Percentiles rank a stretch among this genome's conserved stretches.
Evolutionary conservation across 2,113 vertebrate genomes (phyloP).

Genomic region (Holacanthus passer): DNA sequence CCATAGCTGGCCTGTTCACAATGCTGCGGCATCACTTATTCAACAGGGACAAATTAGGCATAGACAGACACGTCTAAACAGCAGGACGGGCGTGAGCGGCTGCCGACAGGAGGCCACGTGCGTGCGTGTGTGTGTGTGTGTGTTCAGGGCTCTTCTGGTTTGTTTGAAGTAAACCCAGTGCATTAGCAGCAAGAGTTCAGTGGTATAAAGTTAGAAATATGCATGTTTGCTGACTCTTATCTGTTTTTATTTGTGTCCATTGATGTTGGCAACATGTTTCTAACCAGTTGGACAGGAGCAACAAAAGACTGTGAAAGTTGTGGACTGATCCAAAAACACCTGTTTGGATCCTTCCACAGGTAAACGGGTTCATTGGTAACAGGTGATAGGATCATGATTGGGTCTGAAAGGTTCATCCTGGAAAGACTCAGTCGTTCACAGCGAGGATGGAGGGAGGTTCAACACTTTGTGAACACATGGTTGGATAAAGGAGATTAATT

Average conservation of each 20-base stretch:
- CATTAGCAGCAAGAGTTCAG: conserved; percentile 54
- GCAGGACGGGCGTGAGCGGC: conserved; percentile 36
- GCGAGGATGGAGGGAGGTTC: too few relatives aligned
- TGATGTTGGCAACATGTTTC: too few relatives aligned
- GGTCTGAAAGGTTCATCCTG: too few relatives aligned
- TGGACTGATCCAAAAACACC: too few relatives aligned
- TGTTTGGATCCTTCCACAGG: too few relatives aligned
- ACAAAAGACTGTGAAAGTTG: too few relatives aligned
- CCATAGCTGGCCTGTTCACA: conserved; percentile 33
- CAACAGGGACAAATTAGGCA: conserved; percentile 74
- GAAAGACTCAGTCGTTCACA: too few relatives aligned
- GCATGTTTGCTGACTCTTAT: neutral
- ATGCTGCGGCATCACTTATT: conserved; percentile 63
- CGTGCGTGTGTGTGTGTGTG: conserved; percentile 27
- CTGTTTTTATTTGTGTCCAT: conserved; percentile 4
- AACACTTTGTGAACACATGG: too few relatives aligned
- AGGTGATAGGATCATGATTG: too few relatives aligned
- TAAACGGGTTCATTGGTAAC: too few relatives aligned
- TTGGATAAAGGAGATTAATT: too few relatives aligned
- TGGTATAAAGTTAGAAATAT: conserved; percentile 38
- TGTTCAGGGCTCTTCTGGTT: neutral
- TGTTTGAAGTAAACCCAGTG: conserved; percentile 59
- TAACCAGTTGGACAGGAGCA: too few relatives aligned
- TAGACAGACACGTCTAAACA: conserved; percentile 53
- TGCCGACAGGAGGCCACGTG: conserved; percentile 13